Conservation (phyloP, 2,888 invertebrate species). For the Criorhina ranunculi region DNA sequence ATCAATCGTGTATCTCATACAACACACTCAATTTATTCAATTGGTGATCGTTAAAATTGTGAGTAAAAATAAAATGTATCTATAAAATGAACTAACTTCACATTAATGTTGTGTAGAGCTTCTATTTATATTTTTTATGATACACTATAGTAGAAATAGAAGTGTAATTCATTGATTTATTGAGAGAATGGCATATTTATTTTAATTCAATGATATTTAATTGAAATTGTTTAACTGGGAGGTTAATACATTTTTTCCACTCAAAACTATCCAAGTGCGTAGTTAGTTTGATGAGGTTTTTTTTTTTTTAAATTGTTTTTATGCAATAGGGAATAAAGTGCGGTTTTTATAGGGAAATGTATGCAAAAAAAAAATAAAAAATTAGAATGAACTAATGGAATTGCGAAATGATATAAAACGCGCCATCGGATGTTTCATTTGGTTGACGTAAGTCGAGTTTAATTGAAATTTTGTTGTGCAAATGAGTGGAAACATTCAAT, state of each 20-base stretch:
- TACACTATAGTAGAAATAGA: conserved; percentile 19
- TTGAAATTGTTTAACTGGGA: conserved; percentile 38
- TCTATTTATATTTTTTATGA: background rate
- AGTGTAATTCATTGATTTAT: conserved; percentile 34
- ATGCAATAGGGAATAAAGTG: conserved; percentile 9
- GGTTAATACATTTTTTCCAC: conserved; percentile 14
- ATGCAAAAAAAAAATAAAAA: background rate
- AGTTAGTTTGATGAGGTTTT: conserved; percentile 6
- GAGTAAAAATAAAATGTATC: conserved; percentile 8
- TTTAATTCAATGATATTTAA: conserved; percentile 61
- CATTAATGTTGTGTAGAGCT: conserved; percentile 3
- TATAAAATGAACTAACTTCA: background rate
- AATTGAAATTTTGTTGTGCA: no score
- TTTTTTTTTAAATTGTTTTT: background rate
- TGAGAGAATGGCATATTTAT: conserved; percentile 43
- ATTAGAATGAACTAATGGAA: background rate
- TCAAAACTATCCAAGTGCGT: conserved; percentile 28
- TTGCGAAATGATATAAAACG: background rate
- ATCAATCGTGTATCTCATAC: conserved; percentile 15
- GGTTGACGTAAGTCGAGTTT: background rate
- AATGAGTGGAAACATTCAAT: no score
- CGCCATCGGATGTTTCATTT: background rate
- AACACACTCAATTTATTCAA: conserved; percentile 47
- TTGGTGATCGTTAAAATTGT: conserved; percentile 48
- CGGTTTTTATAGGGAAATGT: no score